Conservation (phyloP, 2,888 invertebrate genomes). For the Perizoma flavofasciatum region DNA sequence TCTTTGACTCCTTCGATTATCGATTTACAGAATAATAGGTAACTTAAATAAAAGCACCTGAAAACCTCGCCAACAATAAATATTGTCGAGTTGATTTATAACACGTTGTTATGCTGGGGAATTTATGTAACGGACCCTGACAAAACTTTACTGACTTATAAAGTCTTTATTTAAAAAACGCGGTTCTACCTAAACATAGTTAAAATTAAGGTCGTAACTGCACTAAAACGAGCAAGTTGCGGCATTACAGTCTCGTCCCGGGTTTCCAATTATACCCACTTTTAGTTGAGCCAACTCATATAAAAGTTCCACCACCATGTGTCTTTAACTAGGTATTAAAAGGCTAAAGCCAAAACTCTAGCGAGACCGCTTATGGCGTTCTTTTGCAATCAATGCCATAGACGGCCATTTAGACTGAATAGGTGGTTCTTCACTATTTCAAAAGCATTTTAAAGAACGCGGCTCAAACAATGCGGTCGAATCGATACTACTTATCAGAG, state of each 20-base stretch:
- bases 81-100: neutral
- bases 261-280: conserved; percentile 80
- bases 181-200: conserved; percentile 52
- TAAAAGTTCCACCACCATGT: conserved; percentile 74
- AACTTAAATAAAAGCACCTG: too few species aligned
- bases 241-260: conserved; percentile 58
- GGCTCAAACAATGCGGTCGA: conserved; percentile 38
- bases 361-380: conserved; percentile 29
- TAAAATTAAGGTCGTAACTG: conserved; percentile 65
- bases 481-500: conserved; percentile 33
- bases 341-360: conserved; percentile 47
- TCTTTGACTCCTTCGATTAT: neutral
- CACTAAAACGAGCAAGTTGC: conserved; percentile 47
- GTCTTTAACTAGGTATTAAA: conserved; percentile 57
- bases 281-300: conserved; percentile 75
- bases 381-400: conserved; percentile 35
- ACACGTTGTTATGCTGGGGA: conserved; percentile 2
- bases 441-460: conserved; percentile 41
- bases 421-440: conserved; percentile 37
- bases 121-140: neutral
- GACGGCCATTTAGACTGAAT: conserved; percentile 40
- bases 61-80: too few species aligned
- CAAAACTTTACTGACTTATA: conserved; percentile 7
- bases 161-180: conserved; percentile 15
- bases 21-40: too few species aligned